phyloP scores from a whole-genome alignment of 2,888 invertebrate species.

The Rutpela maculata region DNA sequence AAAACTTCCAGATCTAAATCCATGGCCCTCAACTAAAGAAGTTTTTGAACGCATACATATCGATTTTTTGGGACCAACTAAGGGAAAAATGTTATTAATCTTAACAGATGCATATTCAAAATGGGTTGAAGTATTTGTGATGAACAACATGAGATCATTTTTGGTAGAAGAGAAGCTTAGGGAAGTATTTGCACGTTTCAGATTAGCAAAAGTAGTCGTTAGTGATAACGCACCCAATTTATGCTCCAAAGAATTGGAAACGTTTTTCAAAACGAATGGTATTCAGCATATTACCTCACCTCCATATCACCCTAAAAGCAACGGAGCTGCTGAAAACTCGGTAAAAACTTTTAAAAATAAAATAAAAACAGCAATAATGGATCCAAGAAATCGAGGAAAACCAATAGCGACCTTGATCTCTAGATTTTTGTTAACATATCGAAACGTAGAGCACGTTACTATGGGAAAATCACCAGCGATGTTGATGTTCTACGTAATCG shows the following conservation, averaged over 20 bases:
- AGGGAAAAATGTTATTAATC: constrained; percentile 16
- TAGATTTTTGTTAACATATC: background rate
- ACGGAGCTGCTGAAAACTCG: constrained; percentile 36
- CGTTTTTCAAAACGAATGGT: constrained; percentile 23
- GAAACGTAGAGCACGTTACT: background rate
- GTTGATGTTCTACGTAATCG: background rate
- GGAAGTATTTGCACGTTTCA: constrained; percentile 27
- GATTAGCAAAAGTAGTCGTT: constrained; percentile 10
- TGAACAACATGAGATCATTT: background rate
- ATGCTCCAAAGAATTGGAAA: constrained; percentile 24
- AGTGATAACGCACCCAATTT: constrained; percentile 21
- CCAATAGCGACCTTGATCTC: background rate
- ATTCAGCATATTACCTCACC: constrained; percentile 29
- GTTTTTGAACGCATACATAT: constrained; percentile 25
- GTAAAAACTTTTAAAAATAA: constrained; percentile 28
- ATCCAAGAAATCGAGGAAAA: background rate
- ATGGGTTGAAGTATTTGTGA: constrained; percentile 21
- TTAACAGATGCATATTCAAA: constrained; percentile 20
- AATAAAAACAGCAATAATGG: background rate
- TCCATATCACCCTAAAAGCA: constrained; percentile 33
- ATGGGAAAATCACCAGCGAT: background rate
- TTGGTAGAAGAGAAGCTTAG: background rate
- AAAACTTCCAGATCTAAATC: background rate
- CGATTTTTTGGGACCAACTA: constrained; percentile 23
- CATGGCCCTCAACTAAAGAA: constrained; percentile 20